These are phyloP conservation scores for Carpatolechia fugitivella DNA, from an alignment of 2,888 invertebrate genomes.

Conservation along the genomic window DNA sequence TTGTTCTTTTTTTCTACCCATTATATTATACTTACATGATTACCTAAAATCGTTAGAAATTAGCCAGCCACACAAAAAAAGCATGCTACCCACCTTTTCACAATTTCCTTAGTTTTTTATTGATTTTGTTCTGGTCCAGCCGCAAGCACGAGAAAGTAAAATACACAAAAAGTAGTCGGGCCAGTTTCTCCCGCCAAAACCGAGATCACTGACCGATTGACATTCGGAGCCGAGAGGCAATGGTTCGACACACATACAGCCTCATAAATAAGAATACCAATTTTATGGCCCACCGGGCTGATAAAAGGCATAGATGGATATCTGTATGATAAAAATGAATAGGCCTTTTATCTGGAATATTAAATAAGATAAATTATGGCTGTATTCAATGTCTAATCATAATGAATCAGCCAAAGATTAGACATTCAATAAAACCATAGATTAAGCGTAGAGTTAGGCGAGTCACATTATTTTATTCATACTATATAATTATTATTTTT, in stretches of 20 bases:
- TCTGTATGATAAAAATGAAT: background rate
- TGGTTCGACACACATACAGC: constrained; percentile 10
- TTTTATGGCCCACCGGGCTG: constrained; percentile 1
- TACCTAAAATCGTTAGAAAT: background rate
- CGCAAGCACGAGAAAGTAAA: constrained; percentile 65
- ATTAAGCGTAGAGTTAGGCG: too few species aligned
- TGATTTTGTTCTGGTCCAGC: constrained; percentile 30
- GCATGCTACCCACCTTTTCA: background rate
- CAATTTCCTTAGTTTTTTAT: constrained; percentile 16
- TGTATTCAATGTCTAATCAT: background rate
- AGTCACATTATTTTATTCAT: too few species aligned
- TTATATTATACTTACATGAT: too few species aligned
- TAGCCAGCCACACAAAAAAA: background rate
- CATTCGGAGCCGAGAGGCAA: constrained; percentile 44
- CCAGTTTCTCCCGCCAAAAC: constrained; percentile 77
- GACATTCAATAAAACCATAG: too few species aligned
- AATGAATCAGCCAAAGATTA: background rate
- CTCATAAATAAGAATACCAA: background rate
- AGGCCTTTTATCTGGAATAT: background rate
- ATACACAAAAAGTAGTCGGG: constrained; percentile 67
- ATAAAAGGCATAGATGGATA: constrained; percentile 1
- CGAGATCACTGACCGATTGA: constrained; percentile 72
- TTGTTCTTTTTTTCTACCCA: too few species aligned
- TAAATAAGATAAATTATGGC: background rate
- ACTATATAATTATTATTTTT: too few species aligned